Evolutionary conservation across 2,888 invertebrate species (phyloP).

Genomic region (Ornithoptera alexandrae): DNA sequence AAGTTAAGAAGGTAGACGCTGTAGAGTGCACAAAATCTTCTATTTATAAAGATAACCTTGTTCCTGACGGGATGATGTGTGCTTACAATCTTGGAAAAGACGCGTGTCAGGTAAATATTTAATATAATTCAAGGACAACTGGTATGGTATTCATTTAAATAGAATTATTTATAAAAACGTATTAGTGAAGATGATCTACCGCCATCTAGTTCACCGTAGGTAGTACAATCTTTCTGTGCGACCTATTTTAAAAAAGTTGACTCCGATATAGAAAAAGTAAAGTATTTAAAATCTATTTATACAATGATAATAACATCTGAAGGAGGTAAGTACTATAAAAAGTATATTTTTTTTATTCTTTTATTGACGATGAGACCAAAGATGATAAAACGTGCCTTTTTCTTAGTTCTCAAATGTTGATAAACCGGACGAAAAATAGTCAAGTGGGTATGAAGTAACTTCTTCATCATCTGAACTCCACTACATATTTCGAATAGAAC

Average conservation of each 20-base stretch:
- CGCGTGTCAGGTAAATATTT: slow-evolving; percentile 79
- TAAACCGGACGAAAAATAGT: not conserved
- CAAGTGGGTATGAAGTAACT: not conserved
- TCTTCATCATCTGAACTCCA: not conserved
- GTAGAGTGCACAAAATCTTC: slow-evolving; percentile 56
- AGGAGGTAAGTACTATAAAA: too few relatives aligned
- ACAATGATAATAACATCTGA: too few relatives aligned
- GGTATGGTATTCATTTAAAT: not conserved
- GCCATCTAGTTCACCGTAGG: too few relatives aligned
- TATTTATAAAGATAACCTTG: slow-evolving; percentile 67
- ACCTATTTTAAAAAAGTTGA: too few relatives aligned
- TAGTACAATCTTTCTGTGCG: too few relatives aligned
- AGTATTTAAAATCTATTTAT: too few relatives aligned
- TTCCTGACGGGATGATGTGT: slow-evolving; percentile 77
- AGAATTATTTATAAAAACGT: not conserved
- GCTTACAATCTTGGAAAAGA: slow-evolving; percentile 81
- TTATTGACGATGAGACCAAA: not conserved
- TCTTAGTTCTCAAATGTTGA: not conserved
- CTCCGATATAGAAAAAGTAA: too few relatives aligned
- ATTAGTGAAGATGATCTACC: too few relatives aligned
- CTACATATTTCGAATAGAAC: not conserved
- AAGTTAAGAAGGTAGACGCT: slow-evolving; percentile 63
- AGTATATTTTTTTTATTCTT: too few relatives aligned
- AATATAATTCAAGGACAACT: not conserved
- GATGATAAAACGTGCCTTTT: not conserved